A percentile compares a stretch with the other conserved stretches of the same genome.
These are phyloP conservation scores for Allolobophora icterica DNA, from an alignment of 2,888 invertebrate genomes.

Conservation along the genomic window DNA sequence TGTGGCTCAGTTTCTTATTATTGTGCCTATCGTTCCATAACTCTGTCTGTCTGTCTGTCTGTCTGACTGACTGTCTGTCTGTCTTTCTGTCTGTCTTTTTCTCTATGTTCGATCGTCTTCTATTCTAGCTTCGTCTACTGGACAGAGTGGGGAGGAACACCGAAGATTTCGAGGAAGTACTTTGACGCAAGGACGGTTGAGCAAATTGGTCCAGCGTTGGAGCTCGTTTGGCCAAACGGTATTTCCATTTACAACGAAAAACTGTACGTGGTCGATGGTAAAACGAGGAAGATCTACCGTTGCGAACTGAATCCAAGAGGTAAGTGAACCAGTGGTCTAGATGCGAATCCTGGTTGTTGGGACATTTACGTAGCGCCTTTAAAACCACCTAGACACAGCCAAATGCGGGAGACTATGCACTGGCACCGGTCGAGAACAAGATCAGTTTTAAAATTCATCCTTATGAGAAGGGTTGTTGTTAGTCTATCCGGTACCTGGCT, in stretches of 20 bases:
- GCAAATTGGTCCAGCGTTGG: not conserved
- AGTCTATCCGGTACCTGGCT: too few relatives aligned
- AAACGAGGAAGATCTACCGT: not conserved
- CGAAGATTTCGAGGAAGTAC: not conserved
- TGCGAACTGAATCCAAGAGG: not conserved
- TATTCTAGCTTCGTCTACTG: not conserved
- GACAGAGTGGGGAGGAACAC: constrained; percentile 27
- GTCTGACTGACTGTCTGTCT: too few relatives aligned
- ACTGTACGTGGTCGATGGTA: constrained; percentile 22
- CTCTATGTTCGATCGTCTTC: not conserved
- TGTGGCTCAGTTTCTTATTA: too few relatives aligned
- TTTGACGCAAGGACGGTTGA: not conserved
- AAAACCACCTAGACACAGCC: too few relatives aligned
- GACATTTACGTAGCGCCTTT: too few relatives aligned
- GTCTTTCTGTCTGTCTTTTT: too few relatives aligned
- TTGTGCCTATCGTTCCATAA: not conserved
- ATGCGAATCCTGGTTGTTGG: too few relatives aligned
- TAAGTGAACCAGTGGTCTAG: not conserved
- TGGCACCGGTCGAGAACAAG: too few relatives aligned
- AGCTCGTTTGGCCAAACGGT: constrained; percentile 29
- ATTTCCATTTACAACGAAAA: not conserved
- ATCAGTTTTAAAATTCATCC: too few relatives aligned
- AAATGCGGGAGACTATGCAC: too few relatives aligned
- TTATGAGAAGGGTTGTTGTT: too few relatives aligned
- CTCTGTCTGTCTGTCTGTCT: not conserved